These are phyloP conservation scores for Tragelaphus strepsiceros DNA, from an alignment of 2,113 vertebrate species.

Conservation along the genomic window DNA sequence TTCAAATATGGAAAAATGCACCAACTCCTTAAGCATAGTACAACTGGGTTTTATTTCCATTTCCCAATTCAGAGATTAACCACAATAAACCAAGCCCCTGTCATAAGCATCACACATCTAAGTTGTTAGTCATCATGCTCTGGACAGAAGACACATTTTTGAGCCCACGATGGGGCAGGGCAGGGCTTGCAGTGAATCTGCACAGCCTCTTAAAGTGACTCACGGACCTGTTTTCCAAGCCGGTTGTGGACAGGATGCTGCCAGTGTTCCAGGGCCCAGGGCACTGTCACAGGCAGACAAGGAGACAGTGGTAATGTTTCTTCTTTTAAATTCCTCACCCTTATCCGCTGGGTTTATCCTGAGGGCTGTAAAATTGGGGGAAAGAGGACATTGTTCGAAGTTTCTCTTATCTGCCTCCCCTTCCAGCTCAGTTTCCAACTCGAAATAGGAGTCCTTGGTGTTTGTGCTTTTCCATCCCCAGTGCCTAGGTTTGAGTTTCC, in stretches of 20 bases:
- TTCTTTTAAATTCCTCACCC: neutral
- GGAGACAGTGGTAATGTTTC: neutral
- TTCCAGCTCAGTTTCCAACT: neutral
- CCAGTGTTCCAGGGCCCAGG: too few species aligned
- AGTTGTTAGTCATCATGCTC: neutral
- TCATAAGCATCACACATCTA: neutral
- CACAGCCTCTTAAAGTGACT: fast-evolving
- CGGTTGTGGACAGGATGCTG: fast-evolving
- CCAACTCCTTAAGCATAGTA: neutral
- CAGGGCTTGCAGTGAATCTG: neutral
- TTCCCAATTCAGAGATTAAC: neutral
- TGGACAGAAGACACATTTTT: neutral
- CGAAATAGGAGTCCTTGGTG: neutral
- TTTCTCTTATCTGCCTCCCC: neutral
- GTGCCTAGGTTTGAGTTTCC: neutral
- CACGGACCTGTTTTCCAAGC: neutral
- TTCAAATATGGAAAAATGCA: neutral
- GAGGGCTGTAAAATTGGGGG: neutral
- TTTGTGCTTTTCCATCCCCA: too few species aligned
- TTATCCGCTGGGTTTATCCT: neutral
- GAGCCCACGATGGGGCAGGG: neutral
- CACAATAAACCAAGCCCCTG: neutral
- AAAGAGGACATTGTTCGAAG: neutral
- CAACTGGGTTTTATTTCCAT: neutral
- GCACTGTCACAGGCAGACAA: neutral